Evolutionary conservation across 2,113 vertebrate genomes (phyloP).

Genomic region (Willisornis vidua): DNA sequence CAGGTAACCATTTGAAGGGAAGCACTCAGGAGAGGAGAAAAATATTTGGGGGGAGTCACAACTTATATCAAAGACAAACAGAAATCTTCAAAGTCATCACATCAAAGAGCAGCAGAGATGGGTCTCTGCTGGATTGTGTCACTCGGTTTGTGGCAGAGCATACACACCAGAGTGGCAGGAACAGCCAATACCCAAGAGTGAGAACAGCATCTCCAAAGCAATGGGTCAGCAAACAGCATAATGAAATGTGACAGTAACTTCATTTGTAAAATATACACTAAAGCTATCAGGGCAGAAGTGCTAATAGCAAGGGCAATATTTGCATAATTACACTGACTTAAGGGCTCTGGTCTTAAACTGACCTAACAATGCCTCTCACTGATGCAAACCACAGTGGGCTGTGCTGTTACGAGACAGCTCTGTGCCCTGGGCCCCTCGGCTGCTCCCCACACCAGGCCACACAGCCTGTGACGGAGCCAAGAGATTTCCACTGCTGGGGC

Average conservation of each 20-base stretch:
- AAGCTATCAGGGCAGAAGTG: background rate
- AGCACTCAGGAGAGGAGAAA: background rate
- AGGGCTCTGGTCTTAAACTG: constrained; percentile 45
- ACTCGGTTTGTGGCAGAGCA: background rate
- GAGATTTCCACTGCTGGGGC: background rate
- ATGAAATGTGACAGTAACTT: constrained; percentile 63
- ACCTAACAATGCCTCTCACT: constrained; percentile 38
- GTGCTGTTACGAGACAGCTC: background rate
- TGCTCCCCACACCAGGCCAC: background rate
- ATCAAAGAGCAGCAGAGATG: background rate
- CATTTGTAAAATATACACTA: constrained; percentile 20
- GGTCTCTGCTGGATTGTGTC: background rate
- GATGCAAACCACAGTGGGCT: background rate
- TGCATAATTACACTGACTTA: constrained; percentile 72
- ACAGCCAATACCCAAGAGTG: rapidly evolving
- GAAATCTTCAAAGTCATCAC: background rate
- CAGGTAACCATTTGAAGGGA: background rate
- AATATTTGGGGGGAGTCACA: background rate
- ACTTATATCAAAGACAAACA: background rate
- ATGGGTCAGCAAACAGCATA: constrained; percentile 17
- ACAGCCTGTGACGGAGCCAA: background rate
- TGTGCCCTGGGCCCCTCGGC: background rate
- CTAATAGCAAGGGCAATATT: constrained; percentile 50
- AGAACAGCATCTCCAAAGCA: background rate
- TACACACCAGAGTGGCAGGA: background rate